Conservation (phyloP, 2,113 vertebrate genomes). For the Motacilla alba region DNA sequence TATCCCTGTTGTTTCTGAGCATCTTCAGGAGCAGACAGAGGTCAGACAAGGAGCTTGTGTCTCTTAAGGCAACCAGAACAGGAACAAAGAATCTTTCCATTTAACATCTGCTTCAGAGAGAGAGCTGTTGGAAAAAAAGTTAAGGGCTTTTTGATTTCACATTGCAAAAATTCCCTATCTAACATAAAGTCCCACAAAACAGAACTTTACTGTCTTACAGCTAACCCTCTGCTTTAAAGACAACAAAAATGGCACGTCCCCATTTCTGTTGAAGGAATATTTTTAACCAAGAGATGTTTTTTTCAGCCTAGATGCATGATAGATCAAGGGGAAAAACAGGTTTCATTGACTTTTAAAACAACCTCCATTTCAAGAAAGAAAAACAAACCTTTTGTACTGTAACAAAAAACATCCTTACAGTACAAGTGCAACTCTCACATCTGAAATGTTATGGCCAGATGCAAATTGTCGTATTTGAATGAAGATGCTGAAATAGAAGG, state of each 20-base stretch:
- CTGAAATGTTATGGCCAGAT: not conserved
- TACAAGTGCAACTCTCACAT: not conserved
- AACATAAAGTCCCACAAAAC: not conserved
- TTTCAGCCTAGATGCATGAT: conserved; percentile 5
- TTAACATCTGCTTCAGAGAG: not conserved
- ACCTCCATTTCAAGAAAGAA: not conserved
- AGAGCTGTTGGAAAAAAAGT: not conserved
- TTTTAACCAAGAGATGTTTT: conserved; percentile 34
- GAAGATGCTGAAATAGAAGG: not conserved
- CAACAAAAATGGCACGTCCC: not conserved
- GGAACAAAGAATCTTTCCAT: not conserved
- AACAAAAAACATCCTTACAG: not conserved
- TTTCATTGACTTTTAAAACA: conserved; percentile 28
- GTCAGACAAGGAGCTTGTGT: not conserved
- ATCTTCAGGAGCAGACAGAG: not conserved
- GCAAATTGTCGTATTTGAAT: not conserved
- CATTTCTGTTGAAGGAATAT: conserved; percentile 5
- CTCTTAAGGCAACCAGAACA: not conserved
- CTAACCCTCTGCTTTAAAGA: conserved; percentile 10
- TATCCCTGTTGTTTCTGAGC: not conserved
- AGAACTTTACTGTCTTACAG: not conserved
- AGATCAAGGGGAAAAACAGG: not conserved
- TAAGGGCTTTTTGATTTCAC: not conserved
- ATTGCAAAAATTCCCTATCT: not conserved
- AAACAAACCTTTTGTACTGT: not conserved